phyloP scores from a whole-genome alignment of 1,140 invertebrate genomes.

The Sycophaga agraensis region DNA sequence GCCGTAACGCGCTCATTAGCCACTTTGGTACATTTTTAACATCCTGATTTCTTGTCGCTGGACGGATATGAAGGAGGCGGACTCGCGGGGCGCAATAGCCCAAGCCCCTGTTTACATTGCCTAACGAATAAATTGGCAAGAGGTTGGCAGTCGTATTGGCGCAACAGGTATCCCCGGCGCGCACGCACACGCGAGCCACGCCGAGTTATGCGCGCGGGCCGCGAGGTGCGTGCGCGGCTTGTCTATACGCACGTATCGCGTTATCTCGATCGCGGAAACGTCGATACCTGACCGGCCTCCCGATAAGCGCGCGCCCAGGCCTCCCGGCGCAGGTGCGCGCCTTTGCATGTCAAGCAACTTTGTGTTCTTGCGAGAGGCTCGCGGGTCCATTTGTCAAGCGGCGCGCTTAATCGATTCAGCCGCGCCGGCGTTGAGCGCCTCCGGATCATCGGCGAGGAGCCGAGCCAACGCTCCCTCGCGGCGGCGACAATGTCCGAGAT shows the following conservation, averaged over 20 bases:
- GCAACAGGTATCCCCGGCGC: no score
- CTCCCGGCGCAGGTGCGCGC: neutral
- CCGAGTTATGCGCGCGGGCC: neutral
- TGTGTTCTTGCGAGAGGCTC: neutral
- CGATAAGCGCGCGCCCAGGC: neutral
- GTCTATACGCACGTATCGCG: neutral
- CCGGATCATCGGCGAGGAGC: no score
- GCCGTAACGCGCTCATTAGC: no score
- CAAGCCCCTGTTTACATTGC: no score
- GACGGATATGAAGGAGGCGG: no score
- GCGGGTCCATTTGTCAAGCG: constrained; percentile 5
- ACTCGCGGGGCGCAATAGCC: no score
- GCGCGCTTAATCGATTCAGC: neutral
- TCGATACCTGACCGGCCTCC: neutral
- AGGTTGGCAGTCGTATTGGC: no score
- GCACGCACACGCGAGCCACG: neutral
- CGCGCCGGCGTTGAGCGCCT: neutral
- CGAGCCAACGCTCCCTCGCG: neutral
- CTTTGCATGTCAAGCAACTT: neutral
- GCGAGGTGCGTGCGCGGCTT: neutral
- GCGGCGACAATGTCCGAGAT: neutral
- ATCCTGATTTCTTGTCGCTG: no score
- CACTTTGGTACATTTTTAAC: no score
- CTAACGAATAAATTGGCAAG: no score
- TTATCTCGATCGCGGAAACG: constrained; percentile 16